Evolutionary conservation across 2,888 invertebrate species (phyloP), one percentile per base, ranked within the genome.

Genomic region (Latrodectus elegans): DNA sequence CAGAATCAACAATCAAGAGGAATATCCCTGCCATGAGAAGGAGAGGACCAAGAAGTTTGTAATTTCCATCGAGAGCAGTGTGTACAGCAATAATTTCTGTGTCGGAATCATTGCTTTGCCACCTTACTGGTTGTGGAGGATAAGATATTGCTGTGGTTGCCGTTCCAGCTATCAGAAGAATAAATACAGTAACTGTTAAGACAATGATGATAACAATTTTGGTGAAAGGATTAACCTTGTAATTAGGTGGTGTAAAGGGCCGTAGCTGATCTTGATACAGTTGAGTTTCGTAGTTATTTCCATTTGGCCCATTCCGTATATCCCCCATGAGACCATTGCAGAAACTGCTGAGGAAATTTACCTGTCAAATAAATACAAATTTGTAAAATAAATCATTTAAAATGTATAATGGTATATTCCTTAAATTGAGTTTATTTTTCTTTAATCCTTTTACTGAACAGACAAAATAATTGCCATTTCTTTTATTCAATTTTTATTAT

Each of bases 121-220:
- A 51, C 3, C 49, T 26, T 10, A 73, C 72, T 0, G 87, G 87
- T 10, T 78, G 38, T 38, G 88, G 88, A 4, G 88, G 88, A 49
- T 78, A 88, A 0, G 88, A 88, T 6, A 88, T 83, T 8, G 72
- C 88, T 9, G 88, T 88, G 15, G 88, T 71, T 11, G 88, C 88
- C 1, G 88, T 88, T 11, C 88, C 88, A 55, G 84, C 79, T 14
- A 88, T 84, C 12, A 88, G 65, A 1, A 88, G 71, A 11, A 88
- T 53, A 71, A 83, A 88, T 10, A 84, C 83, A 8, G 84, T 12
- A 4, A 71, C 15, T 3, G 88, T 80, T 71, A 83, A 84, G 11
- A 22, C 74, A 1, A 84, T 74, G 6, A 88, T 15, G 17, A 88
- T 65, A 55, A 77, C 73, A 8, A 88, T 75, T 55, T 75, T 75